These are phyloP conservation scores for Prosapia bicincta DNA, from an alignment of 2,888 invertebrate genomes.

Conservation along the genomic window DNA sequence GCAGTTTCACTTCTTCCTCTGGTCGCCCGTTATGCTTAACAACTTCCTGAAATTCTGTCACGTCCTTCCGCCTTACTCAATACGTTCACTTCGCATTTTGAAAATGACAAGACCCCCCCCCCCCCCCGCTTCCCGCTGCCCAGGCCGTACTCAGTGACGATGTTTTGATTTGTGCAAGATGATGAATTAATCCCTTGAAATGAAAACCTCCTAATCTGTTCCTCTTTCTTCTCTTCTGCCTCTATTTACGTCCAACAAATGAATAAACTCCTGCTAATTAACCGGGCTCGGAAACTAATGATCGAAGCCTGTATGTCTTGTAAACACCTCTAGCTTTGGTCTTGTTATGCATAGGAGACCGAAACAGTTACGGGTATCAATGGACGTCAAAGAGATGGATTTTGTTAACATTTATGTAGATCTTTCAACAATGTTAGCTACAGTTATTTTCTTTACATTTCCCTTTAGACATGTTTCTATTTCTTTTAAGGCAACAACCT, in stretches of 20 bases:
- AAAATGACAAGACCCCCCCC: neutral
- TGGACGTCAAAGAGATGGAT: no score
- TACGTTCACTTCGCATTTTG: neutral
- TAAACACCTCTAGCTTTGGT: neutral
- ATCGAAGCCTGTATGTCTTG: neutral
- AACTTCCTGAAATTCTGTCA: neutral
- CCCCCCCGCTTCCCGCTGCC: no score
- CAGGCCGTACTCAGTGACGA: neutral
- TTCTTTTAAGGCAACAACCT: no score
- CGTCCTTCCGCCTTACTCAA: neutral
- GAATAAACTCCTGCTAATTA: neutral
- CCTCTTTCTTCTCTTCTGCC: neutral
- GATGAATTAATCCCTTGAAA: neutral
- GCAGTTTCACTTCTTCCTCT: no score
- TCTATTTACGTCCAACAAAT: neutral
- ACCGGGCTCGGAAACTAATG: no score
- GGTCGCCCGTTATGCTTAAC: neutral
- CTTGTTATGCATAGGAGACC: neutral
- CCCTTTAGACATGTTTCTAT: no score
- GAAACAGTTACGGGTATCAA: no score
- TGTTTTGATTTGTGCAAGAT: neutral
- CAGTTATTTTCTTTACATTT: no score
- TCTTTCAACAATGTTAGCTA: no score
- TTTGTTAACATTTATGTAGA: no score
- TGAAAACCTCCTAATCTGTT: neutral